A percentile compares a stretch with the other conserved stretches of the same genome.
Conservation (phyloP, 2,888 invertebrate genomes). For the Yponomeuta plumbellus region DNA sequence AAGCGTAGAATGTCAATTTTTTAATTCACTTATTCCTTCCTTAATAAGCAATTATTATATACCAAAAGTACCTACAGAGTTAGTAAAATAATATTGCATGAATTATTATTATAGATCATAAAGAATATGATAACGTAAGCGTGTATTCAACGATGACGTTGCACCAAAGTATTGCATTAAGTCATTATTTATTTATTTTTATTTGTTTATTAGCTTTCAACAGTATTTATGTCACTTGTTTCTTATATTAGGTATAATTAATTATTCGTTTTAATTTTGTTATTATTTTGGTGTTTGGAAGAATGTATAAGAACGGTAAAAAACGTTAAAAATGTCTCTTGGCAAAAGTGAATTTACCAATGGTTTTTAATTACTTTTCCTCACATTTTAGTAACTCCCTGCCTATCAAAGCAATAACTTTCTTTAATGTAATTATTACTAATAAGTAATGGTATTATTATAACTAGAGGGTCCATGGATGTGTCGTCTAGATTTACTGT, state of each 20-base stretch:
- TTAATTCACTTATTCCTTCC: slow-evolving; percentile 69
- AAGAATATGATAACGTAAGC: slow-evolving; percentile 7
- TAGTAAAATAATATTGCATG: slow-evolving; percentile 54
- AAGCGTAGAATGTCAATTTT: slow-evolving; percentile 61
- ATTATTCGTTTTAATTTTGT: no score
- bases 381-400: no score
- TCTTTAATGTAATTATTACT: background rate
- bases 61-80: slow-evolving; percentile 60
- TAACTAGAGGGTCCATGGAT: slow-evolving; percentile 1
- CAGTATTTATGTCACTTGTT: no score
- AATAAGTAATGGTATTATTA: background rate
- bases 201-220: background rate
- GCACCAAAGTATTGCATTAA: background rate
- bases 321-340: no score
- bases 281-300: no score
- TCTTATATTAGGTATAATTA: no score
- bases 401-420: background rate
- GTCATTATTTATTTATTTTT: background rate
- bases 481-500: slow-evolving; percentile 1
- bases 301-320: no score
- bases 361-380: no score
- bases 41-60: slow-evolving; percentile 62
- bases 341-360: no score
- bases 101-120: slow-evolving; percentile 29
- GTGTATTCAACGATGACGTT: background rate